Evolutionary conservation across 2,797 vertebrate genomes (phyloP).

Genomic region (Danio choprae): DNA sequence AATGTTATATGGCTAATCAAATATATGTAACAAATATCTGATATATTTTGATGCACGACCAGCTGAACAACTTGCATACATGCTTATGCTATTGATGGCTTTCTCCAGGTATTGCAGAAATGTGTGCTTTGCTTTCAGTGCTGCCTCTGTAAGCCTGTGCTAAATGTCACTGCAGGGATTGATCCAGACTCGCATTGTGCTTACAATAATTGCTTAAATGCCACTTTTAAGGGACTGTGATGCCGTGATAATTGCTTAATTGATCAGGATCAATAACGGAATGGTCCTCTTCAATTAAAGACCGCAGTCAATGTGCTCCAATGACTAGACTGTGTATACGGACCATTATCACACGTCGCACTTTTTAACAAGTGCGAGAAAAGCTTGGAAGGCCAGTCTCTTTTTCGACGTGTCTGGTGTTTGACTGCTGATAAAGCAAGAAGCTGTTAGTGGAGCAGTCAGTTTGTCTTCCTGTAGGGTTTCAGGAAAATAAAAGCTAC

Average conservation of each 20-base stretch:
- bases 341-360: not conserved
- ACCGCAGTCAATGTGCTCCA: not conserved
- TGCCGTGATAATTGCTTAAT: conserved; percentile 36
- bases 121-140: not conserved
- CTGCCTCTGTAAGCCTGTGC: not conserved
- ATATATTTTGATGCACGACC: too few relatives aligned
- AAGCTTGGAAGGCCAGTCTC: conserved; percentile 20
- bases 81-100: too few relatives aligned
- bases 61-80: too few relatives aligned
- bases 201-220: conserved; percentile 42
- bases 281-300: not conserved
- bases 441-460: conserved; percentile 6
- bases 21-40: too few relatives aligned
- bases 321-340: not conserved
- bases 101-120: not conserved
- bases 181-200: conserved; percentile 24
- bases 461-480: conserved; percentile 14
- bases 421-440: conserved; percentile 29
- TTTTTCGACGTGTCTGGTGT: conserved; percentile 4
- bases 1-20: too few relatives aligned
- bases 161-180: not conserved
- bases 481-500: conserved; percentile 20
- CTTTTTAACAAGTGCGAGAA: not conserved
- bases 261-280: conserved; percentile 20
- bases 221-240: conserved; percentile 6